These are phyloP conservation scores for Hydrolagus colliei DNA, from an alignment of 2,797 vertebrate species.

Conservation along the genomic window DNA sequence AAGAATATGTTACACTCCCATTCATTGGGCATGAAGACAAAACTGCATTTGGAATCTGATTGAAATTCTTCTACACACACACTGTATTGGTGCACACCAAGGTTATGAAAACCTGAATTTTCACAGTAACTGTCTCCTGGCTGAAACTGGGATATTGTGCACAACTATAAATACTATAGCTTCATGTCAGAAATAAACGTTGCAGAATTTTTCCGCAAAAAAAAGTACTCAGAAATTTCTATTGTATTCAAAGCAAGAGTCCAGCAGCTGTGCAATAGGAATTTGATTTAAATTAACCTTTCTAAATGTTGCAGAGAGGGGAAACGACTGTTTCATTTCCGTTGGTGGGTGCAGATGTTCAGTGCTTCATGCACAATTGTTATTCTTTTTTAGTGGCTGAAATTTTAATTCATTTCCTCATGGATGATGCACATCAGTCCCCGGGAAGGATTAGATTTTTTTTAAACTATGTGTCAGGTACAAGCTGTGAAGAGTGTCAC, in stretches of 20 bases:
- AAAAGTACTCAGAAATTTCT: background rate
- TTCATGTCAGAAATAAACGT: too few species aligned
- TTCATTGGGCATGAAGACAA: too few species aligned
- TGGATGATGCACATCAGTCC: background rate
- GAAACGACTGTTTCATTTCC: background rate
- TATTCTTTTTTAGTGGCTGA: background rate
- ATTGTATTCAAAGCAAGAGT: background rate
- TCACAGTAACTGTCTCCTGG: too few species aligned
- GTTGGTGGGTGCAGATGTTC: background rate
- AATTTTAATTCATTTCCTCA: background rate
- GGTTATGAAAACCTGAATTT: too few species aligned
- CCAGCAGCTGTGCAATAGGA: background rate
- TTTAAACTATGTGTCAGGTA: background rate
- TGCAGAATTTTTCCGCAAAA: too few species aligned
- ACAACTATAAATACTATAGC: too few species aligned
- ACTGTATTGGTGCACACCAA: too few species aligned
- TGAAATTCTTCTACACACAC: too few species aligned
- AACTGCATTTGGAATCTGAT: too few species aligned
- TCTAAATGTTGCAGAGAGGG: background rate
- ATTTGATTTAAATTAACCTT: background rate
- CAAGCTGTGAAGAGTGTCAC: background rate
- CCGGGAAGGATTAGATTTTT: background rate
- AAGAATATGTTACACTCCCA: too few species aligned
- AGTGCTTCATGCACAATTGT: background rate
- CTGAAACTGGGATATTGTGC: too few species aligned